Evolutionary conservation across 2,888 invertebrate genomes (phyloP).

Genomic region (Phoenoteleia sp.): DNA sequence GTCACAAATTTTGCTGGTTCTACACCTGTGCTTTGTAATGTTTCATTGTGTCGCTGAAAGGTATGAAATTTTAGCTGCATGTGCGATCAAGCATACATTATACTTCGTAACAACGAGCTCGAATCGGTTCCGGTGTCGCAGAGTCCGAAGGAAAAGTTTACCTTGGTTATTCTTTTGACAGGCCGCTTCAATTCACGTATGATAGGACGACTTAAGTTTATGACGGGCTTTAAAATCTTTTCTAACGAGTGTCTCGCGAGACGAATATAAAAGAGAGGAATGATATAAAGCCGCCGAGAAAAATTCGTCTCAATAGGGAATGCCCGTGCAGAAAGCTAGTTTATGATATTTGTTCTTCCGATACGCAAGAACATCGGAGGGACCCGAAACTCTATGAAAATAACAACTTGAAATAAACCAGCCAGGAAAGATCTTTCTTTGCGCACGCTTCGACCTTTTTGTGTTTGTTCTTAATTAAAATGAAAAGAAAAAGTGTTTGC

Average conservation of each 20-base stretch:
- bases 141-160: conserved; percentile 42
- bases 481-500: conserved; percentile 1
- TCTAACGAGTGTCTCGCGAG: conserved; percentile 70
- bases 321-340: conserved; percentile 49
- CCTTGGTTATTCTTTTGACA: conserved; percentile 64
- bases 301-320: conserved; percentile 66
- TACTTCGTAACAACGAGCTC: conserved; percentile 37
- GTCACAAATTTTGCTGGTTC: background rate
- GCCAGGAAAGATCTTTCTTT: background rate
- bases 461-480: conserved; percentile 11
- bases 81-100: conserved; percentile 59
- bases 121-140: conserved; percentile 66
- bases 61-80: conserved; percentile 57
- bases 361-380: conserved; percentile 34
- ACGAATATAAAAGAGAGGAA: conserved; percentile 58
- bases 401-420: conserved; percentile 38
- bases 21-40: conserved; percentile 14
- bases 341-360: conserved; percentile 64
- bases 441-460: background rate
- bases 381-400: conserved; percentile 43
- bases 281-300: conserved; percentile 61
- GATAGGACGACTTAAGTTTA: conserved; percentile 66
- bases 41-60: conserved; percentile 24
- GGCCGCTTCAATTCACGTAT: conserved; percentile 64
- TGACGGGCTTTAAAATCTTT: conserved; percentile 65